Percentiles rank a stretch among this genome's conserved stretches.
Conservation (phyloP, 2,888 invertebrate genomes). For the Allophyes oxyacanthae region DNA sequence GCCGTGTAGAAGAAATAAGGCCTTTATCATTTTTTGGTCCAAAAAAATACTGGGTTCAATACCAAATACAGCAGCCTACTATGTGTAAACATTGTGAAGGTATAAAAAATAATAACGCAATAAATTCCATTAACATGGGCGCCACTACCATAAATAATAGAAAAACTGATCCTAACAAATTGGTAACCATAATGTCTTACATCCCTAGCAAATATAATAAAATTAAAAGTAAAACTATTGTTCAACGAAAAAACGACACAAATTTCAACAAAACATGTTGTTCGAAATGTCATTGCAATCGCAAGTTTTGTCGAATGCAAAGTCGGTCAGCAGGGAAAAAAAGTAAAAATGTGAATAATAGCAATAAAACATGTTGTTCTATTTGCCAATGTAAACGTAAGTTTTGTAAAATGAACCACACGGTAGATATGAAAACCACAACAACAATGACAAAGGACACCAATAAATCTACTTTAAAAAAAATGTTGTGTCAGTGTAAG, state of each 20-base stretch:
- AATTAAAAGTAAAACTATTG: background rate
- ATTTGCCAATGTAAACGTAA: constrained; percentile 1
- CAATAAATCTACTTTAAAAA: constrained; percentile 10
- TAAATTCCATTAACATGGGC: constrained; percentile 21
- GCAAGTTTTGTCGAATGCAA: background rate
- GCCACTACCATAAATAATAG: background rate
- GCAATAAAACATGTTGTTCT: constrained; percentile 1
- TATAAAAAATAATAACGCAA: constrained; percentile 9
- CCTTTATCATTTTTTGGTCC: constrained; percentile 41
- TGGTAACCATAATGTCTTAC: constrained; percentile 19
- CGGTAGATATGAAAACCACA: no score
- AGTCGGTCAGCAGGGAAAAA: no score
- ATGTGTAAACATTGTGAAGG: background rate
- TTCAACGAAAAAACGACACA: constrained; percentile 36
- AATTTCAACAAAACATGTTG: background rate
- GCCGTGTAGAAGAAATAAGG: constrained; percentile 41
- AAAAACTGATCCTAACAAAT: background rate
- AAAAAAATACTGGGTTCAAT: constrained; percentile 46
- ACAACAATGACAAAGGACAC: background rate
- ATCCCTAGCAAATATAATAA: constrained; percentile 59
- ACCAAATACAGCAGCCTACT: constrained; percentile 28
- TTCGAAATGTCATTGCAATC: background rate
- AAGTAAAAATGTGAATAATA: background rate
- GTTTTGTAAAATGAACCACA: background rate
- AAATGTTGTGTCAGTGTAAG: constrained; percentile 16